Evolutionary conservation across 2,888 invertebrate species (phyloP), one percentile per base, ranked within the genome.

Genomic region (Erynnis tages): DNA sequence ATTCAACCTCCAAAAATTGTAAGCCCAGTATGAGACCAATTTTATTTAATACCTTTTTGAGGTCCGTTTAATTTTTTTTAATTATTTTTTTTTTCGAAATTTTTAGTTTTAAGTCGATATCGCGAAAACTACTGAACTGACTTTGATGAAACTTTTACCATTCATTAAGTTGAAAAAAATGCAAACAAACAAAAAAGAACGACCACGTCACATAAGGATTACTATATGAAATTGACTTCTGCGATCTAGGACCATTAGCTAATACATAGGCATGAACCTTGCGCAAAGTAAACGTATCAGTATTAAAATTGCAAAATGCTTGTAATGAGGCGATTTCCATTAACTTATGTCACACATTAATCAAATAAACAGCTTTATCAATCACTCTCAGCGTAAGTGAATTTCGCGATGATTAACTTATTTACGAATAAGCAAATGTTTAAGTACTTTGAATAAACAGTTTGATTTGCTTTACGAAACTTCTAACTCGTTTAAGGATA

Each of bases 281-380:
- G 17, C 50, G 27, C 34, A 49, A 34, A 27, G n/a, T 6, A 16
- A 1, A 2, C 7, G 10, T 27, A 43, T 43, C 7, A 46, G 23
- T 35, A 46, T 27, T 46, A 46, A 8, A 41, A 50, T 50, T 43
- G 43, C 50, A 50, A 50, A 50, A 50, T 35, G 29, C 7, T 29
- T 5, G 34, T 35, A 43, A 43, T 43, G 40, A 50, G 43, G n/a
- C 21, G 27, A 50, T 50, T 50, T 50, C 50, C 50, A 34, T 34
- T 13, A 41, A 34, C 21, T 43, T 50, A 50, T 19, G 19, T 43
- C 50, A 27, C 11, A 13, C 27, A 35, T 50, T 41, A 50, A 50
- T 50, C 35, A 50, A 43, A 43, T 10, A 29, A 29, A 37, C 29
- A 10, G 27, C 41, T 50, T 34, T 43, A 50, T 50, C 34, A 43